Evolutionary conservation across 2,797 vertebrate species (phyloP), one percentile per base, ranked within the genome.

Genomic region (Hemibagrus guttatus): DNA sequence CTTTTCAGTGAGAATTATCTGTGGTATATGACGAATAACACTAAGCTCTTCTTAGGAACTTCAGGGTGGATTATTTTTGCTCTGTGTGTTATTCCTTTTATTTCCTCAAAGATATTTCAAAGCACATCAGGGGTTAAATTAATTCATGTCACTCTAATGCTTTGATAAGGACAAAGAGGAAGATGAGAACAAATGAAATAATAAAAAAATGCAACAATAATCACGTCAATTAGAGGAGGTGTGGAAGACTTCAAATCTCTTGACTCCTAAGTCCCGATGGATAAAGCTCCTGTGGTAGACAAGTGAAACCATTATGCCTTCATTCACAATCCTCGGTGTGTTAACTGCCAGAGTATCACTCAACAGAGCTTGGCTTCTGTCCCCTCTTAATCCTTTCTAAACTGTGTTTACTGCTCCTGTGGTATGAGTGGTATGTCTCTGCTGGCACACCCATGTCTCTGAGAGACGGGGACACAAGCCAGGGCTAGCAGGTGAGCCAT

Each of bases 371-470:
- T 11, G 68, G 31, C 66, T 49, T 59, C 85, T 68, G 78, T 81
- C 71, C 58, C 68, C 80, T 72, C 74, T 85, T 68, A 85, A 78
- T 81, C 87, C 71, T 66, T 68, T 81, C 88, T 35, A 75, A 81
- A 89, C 84, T 72, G 83, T 90, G 87, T 86, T 88, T 87, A 86
- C 68, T 85, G 85, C 39, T 84, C 58, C 71, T 78, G 59, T 88
- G 88, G 90, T 87, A 89, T 90, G 85, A 87, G 63, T 85, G 90
- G 90, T 86, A 90, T 89, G 84, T 87, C 80, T 87, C 61, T 11
- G 42, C 28, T 85, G 82, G 78, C 82, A 88, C 87, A 87, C 89
- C 87, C 81, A 88, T 42, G 49, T 83, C 83, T 86, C 88, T 35
- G 75, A 84, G 56, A 90, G 75, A 88, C 58, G 63, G 82, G 85